Evolutionary conservation across 2,888 invertebrate genomes (phyloP), one percentile per base, ranked within the genome.

Genomic region (Zygogramma bicolorata): DNA sequence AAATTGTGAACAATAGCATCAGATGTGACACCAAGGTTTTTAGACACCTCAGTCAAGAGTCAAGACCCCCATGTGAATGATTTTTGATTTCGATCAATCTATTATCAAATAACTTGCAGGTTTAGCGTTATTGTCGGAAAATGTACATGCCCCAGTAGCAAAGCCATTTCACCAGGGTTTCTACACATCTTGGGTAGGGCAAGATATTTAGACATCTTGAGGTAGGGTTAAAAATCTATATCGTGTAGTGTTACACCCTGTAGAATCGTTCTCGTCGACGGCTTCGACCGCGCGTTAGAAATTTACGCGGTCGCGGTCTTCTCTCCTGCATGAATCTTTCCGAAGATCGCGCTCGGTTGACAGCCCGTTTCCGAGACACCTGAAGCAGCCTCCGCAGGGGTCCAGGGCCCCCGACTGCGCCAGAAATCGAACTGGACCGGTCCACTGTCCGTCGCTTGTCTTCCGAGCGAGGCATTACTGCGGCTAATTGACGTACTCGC

Each of bases 301-400:
- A 53, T 53, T 53, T 53, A 53, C 53, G 53, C 53, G 53, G 27
- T n/a, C 53, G 53, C 53, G 53, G 53, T 27, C 27, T n/a, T n/a
- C 25, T 4, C n/a, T 13, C 15, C 22, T 22, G 63, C 29, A 63
- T 63, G 63, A 63, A 63, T 63, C 63, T 63, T 20, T 46, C 49
- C 46, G 73, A 68, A 61, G 71, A 80, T 83, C 84, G 82, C 84
- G 80, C 80, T 72, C 78, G 79, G 85, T 83, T 86, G 86, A 86
- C 86, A 86, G 86, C 84, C 83, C 85, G 85, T 86, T 86, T 85
- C 82, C 80, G 60, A 81, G 80, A 76, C 78, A 78, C 76, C 74
- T 73, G 79, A 81, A 79, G 81, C 62, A 68, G 71, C 31, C 79
- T 62, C 81, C 61, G 75, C 74, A 73, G 81, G 79, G 73, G 71